phyloP scores from a whole-genome alignment of 2,113 vertebrate species.

The Paraplagusia blochii region DNA sequence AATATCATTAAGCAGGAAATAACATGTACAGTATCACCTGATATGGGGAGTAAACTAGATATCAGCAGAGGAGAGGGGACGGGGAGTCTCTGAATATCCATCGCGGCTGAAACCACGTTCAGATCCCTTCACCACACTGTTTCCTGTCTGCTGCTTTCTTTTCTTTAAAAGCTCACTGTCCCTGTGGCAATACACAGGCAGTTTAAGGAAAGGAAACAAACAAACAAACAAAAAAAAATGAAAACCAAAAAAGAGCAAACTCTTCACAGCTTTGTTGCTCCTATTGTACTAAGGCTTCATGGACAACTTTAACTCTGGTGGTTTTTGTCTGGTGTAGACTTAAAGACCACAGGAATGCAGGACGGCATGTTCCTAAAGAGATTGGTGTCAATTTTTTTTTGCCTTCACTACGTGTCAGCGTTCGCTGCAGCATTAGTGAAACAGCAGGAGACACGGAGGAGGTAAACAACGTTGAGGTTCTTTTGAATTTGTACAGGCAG shows the following conservation, averaged over 20 bases:
- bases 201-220: not conserved
- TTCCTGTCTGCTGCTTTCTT: constrained; percentile 25
- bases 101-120: constrained; percentile 12
- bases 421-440: constrained; percentile 2
- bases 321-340: constrained; percentile 19
- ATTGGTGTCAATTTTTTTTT: constrained; percentile 34
- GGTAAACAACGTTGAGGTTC: constrained; percentile 54
- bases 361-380: constrained; percentile 22
- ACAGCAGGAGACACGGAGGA: constrained; percentile 8
- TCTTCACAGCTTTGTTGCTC: not conserved
- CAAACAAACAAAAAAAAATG: too few relatives aligned
- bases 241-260: not conserved
- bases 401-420: constrained; percentile 20
- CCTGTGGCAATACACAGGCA: constrained; percentile 6
- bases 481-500: constrained; percentile 46
- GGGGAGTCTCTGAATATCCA: constrained; percentile 22
- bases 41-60: constrained; percentile 28
- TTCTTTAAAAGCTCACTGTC: constrained; percentile 2
- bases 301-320: constrained; percentile 30
- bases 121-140: constrained; percentile 22
- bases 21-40: constrained; percentile 37
- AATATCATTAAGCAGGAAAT: constrained; percentile 55
- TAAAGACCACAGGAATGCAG: constrained; percentile 53
- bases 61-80: constrained; percentile 15
- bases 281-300: constrained; percentile 7